These are phyloP conservation scores for Nesogale talazaci DNA, from an alignment of 2,113 vertebrate species.

Conservation along the genomic window DNA sequence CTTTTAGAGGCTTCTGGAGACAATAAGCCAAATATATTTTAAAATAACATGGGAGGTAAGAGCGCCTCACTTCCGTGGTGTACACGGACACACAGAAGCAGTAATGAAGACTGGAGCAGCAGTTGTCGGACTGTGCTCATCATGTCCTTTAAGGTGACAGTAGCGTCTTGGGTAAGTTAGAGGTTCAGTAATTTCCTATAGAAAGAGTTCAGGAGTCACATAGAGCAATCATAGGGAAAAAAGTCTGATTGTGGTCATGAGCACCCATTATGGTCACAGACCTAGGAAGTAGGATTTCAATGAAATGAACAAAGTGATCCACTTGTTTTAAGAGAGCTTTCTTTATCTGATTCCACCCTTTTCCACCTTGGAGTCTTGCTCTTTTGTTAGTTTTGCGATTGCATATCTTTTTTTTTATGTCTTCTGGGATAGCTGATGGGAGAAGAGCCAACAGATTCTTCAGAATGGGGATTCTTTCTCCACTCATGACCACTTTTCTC, in stretches of 20 bases:
- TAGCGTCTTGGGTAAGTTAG: not conserved
- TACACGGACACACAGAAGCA: not conserved
- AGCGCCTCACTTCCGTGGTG: not conserved
- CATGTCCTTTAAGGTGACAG: not conserved
- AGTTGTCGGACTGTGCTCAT: not conserved
- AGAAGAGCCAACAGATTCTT: not conserved
- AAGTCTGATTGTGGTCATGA: not conserved
- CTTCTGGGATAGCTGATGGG: not conserved
- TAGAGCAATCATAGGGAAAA: not conserved
- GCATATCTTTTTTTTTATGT: not conserved
- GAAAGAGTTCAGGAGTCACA: not conserved
- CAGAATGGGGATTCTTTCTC: too few species aligned
- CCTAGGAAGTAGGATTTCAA: not conserved
- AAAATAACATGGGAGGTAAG: not conserved
- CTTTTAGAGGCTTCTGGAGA: not conserved
- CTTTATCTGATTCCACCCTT: not conserved
- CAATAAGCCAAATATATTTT: constrained; percentile 21
- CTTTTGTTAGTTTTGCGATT: not conserved
- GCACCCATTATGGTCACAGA: not conserved
- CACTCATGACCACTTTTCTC: too few species aligned
- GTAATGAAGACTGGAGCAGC: not conserved
- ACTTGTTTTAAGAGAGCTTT: not conserved
- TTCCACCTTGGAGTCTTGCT: not conserved
- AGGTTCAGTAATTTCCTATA: not conserved
- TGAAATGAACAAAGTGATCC: not conserved